Base-by-base conservation (phyloP, 2,113 vertebrate species). In the Gila orcuttii region DNA sequence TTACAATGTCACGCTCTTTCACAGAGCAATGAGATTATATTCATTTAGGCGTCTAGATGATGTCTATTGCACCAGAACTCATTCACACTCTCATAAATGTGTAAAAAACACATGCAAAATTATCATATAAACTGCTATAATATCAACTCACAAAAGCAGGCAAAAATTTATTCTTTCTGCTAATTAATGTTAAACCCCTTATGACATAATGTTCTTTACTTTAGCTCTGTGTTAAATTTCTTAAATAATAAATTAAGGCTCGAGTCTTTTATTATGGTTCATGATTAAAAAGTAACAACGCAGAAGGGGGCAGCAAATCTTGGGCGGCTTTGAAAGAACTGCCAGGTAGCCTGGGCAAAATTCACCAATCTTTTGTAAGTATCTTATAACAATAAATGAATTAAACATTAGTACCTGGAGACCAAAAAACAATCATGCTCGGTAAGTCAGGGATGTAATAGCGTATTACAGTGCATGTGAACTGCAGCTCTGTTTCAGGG, bases 21-120 rank as follows among this genome's bases (percentile, higher is more conserved):
- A 86, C 77, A 81, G 42, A 66, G 86, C 47, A 81, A 82, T 76
- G 69, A 77, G 69, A 87, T 87, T 76, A 85, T 12, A 31, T 76
- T 76, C 82, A 84, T 36, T 59, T 25, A 87, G 52, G 50, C 42
- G n/a, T 31, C 28, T 79, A 77, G 50, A 36, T 85, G 33, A 68
- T 33, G 52, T 23, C 57, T 45, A 74, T 57, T 19, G 80, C 13
- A 57, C 66, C 28, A 84, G 42, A 47, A 62, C 42, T 77, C 42
- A 36, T 45, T 84, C 75, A 73, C 64, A 86, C 50, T 66, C 50
- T 55, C 76, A 57, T 17, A 28, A 33, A 50, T 50, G 62, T 68
- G 59, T 52, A 85, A 80, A 28, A 64, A 47, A 15, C 21, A 79
- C 7, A 62, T 25, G 8, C 79, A 64, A 64, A 47, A 80, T 79